Base-by-base conservation (phyloP, 2,113 vertebrate species). In the Brachirus orientalis region DNA sequence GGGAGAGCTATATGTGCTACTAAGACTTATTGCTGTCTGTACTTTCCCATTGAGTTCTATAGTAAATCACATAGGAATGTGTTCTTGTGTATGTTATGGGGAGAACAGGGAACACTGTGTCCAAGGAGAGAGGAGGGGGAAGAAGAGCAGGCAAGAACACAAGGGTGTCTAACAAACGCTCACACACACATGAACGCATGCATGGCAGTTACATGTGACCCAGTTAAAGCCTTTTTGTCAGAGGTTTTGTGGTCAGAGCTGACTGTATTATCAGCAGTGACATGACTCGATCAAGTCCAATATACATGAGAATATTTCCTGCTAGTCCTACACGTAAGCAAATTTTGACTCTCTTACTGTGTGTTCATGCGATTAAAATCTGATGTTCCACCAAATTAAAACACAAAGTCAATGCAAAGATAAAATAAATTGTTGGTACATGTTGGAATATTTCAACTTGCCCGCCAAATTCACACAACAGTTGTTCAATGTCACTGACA, bases 81-180 rank as follows among this genome's bases (percentile, higher is more conserved):
- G 72, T 77, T 52, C 43, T 18, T 79, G 74, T 78, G 53, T 73
- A 50, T 66, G 44, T 79, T 71, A 50, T 55, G 46, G 43, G 35
- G 64, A 69, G 36, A 36, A 75, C 64, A 77, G 71, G 65, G 71
- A 80, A 77, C 73, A 57, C 63, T 56, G 14, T 82, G 78, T 84
- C 37, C 69, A 51, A 37, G 9, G 35, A 28, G 57, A 22, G 45
- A 17, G 8, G 20, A 44, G 44, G 53, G 35, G n/a, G 18, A 35
- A n/a, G 48, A 62, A 19, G 22, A 67, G 35, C 14, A 45, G 37
- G 51, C 20, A 13, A 51, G 12, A 14, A n/a, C 17, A 28, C 41
- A 10, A n/a, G 55, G 20, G 45, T 57, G 48, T 76, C 50, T 48
- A 18, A 52, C 37, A 13, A 7, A 38, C 54, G 43, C 54, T 37